These are phyloP conservation scores for Tragelaphus scriptus DNA, from an alignment of 2,113 vertebrate genomes.

Conservation along the genomic window DNA sequence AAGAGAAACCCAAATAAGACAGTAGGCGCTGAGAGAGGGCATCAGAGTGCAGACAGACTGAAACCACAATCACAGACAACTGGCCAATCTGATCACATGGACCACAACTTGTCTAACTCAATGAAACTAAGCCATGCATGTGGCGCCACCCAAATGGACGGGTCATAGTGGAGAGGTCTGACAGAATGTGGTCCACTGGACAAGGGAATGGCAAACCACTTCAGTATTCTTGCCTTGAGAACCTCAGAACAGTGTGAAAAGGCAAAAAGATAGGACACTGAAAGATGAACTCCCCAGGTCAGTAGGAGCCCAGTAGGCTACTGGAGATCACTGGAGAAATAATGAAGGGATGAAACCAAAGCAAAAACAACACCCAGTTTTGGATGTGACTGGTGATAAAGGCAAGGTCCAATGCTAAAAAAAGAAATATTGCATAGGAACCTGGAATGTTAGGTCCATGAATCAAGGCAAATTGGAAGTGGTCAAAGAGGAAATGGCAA, in stretches of 20 bases:
- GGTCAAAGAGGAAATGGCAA: not conserved
- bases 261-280: not conserved
- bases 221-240: not conserved
- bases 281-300: not conserved
- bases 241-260: not conserved
- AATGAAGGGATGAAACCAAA: not conserved
- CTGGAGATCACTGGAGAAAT: not conserved
- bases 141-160: fast-evolving
- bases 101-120: not conserved
- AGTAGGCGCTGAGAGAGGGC: fast-evolving
- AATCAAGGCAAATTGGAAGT: not conserved
- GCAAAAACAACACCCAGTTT: not conserved
- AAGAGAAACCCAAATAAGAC: not conserved
- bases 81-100: not conserved
- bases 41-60: not conserved
- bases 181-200: not conserved
- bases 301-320: not conserved
- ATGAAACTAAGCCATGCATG: not conserved
- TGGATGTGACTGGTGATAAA: not conserved
- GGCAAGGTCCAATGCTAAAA: not conserved
- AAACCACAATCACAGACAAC: not conserved
- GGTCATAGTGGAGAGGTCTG: not conserved
- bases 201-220: not conserved
- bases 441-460: not conserved
- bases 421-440: not conserved